Evolutionary conservation across 2,113 vertebrate species (phyloP).

Genomic region (Elaphurus davidianus): DNA sequence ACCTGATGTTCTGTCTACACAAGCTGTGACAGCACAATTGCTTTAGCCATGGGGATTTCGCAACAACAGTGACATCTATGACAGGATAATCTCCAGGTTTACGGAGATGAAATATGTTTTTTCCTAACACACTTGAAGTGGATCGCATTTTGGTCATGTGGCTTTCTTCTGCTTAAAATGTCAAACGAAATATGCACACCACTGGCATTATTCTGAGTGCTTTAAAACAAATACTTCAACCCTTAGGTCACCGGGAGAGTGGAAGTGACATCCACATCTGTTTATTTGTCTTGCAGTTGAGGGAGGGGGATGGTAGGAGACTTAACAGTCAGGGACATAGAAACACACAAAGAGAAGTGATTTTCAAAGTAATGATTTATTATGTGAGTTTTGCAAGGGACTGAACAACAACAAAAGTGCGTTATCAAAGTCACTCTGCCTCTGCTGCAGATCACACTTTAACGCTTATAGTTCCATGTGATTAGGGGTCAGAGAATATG

Average conservation of each 20-base stretch:
- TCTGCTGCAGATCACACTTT: background rate
- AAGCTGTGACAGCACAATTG: slow-evolving; percentile 44
- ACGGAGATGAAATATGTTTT: slow-evolving; percentile 27
- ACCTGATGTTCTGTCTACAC: background rate
- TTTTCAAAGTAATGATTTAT: slow-evolving; percentile 25
- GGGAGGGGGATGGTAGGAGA: background rate
- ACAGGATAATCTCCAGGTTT: slow-evolving; percentile 25
- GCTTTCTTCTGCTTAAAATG: slow-evolving; percentile 25
- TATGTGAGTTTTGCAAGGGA: slow-evolving; percentile 12
- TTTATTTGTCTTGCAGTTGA: slow-evolving; percentile 43
- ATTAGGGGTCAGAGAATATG: background rate
- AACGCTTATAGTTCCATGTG: background rate
- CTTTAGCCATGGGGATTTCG: slow-evolving; percentile 3
- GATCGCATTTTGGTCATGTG: background rate
- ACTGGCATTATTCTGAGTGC: slow-evolving; percentile 27
- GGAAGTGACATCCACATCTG: background rate
- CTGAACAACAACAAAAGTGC: background rate
- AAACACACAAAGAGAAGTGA: slow-evolving; percentile 32
- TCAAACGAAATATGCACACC: slow-evolving; percentile 1
- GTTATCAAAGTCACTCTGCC: background rate
- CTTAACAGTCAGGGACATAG: slow-evolving; percentile 17
- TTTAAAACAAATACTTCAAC: slow-evolving; percentile 46
- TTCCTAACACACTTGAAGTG: background rate
- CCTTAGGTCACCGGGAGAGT: slow-evolving; percentile 20
- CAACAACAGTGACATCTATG: slow-evolving; percentile 6